Evolutionary conservation across 2,888 invertebrate species (phyloP).

Genomic region (Plusia festucae): DNA sequence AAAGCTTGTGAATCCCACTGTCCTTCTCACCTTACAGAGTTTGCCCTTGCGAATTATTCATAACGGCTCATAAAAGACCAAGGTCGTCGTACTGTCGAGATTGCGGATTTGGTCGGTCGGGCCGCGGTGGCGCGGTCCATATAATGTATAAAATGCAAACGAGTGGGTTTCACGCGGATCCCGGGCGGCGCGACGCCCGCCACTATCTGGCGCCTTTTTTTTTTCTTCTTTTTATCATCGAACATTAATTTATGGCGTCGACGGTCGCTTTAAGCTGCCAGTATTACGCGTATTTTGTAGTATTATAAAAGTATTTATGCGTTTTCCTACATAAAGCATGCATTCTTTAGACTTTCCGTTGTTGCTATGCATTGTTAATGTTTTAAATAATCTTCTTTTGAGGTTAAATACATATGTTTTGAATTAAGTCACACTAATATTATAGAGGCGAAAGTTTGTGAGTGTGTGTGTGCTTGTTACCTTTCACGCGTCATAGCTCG

Average conservation of each 20-base stretch:
- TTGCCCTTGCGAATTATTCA: conserved; percentile 78
- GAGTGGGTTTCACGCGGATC: conserved; percentile 83
- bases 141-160: conserved; percentile 72
- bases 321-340: conserved; percentile 16
- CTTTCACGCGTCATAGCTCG: too few species aligned
- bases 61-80: conserved; percentile 79
- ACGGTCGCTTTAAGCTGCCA: conserved; percentile 67
- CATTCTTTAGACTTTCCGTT: conserved; percentile 26
- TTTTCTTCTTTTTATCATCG: conserved; percentile 50
- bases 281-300: conserved; percentile 67
- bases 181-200: conserved; percentile 54
- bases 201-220: conserved; percentile 64
- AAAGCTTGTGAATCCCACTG: conserved; percentile 45
- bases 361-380: conserved; percentile 28
- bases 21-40: conserved; percentile 59
- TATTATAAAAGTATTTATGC: conserved; percentile 38
- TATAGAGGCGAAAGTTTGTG: too few species aligned
- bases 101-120: conserved; percentile 77
- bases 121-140: conserved; percentile 53
- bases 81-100: conserved; percentile 85
- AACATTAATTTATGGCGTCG: conserved; percentile 63
- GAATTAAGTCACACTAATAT: too few species aligned
- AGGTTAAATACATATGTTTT: neutral
- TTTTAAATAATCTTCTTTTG: conserved; percentile 7
- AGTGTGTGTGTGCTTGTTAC: too few species aligned